Conservation (phyloP, 2,113 vertebrate species). For the Heliornis fulica region DNA sequence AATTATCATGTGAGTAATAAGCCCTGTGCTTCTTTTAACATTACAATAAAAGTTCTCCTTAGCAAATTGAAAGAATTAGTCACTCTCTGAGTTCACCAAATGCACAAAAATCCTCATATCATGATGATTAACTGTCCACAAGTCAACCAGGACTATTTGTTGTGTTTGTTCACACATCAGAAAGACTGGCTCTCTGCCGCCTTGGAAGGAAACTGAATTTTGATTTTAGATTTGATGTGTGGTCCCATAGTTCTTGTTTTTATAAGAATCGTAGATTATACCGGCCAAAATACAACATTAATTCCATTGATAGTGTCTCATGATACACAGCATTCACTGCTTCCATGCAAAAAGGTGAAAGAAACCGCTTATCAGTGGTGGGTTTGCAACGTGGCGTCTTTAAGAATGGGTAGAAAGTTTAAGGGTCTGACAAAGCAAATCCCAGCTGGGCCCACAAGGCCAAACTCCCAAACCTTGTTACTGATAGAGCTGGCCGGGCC, state of each 20-base stretch:
- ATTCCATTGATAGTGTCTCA: background rate
- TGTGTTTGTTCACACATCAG: background rate
- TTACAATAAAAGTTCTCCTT: background rate
- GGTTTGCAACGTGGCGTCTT: too few relatives aligned
- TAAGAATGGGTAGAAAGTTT: too few relatives aligned
- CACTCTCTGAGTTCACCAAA: background rate
- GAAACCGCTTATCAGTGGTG: too few relatives aligned
- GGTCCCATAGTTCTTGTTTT: background rate
- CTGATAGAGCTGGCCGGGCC: too few relatives aligned
- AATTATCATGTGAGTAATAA: slow-evolving; percentile 16
- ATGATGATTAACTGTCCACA: background rate
- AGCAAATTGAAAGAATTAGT: background rate
- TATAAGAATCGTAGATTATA: background rate
- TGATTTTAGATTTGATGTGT: background rate
- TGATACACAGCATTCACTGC: background rate
- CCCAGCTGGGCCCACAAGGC: too few relatives aligned
- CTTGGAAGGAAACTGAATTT: background rate
- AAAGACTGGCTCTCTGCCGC: background rate
- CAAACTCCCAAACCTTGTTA: too few relatives aligned
- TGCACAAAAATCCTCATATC: background rate
- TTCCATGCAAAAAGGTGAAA: background rate
- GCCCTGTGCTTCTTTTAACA: background rate
- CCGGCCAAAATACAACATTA: background rate
- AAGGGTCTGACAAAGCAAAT: too few relatives aligned
- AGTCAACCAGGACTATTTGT: background rate